Conservation (phyloP, 2,888 invertebrate species). For the Mayetiola destructor region DNA sequence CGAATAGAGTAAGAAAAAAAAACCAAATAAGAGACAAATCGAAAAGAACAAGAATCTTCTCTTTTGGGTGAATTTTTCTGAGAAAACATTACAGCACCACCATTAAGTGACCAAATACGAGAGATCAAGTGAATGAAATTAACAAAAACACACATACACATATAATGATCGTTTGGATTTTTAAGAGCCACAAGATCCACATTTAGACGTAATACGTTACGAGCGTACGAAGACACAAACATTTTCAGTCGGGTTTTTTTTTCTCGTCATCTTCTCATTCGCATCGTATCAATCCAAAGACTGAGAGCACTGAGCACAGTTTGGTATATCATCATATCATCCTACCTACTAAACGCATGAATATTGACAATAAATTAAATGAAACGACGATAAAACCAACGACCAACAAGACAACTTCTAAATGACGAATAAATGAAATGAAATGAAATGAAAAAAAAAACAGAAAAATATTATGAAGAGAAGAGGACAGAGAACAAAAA, state of each 20-base stretch:
- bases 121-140: neutral
- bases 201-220: neutral
- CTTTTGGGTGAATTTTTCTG: neutral
- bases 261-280: too few relatives aligned
- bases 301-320: too few relatives aligned
- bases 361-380: conserved; percentile 10
- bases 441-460: too few relatives aligned
- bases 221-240: neutral
- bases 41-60: too few relatives aligned
- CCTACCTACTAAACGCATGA: neutral
- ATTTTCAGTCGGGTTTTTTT: too few relatives aligned
- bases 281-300: conserved; percentile 5
- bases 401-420: too few relatives aligned
- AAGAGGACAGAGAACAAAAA: neutral
- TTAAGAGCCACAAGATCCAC: neutral
- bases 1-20: neutral
- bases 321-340: conserved; percentile 1
- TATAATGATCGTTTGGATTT: neutral
- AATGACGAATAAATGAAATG: too few relatives aligned
- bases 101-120: neutral
- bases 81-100: conserved; percentile 4
- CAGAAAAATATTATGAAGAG: neutral
- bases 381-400: conserved; percentile 11
- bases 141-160: neutral
- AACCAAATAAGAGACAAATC: neutral